phyloP scores from a whole-genome alignment of 2,797 vertebrate species.

The Smutsia gigantea region DNA sequence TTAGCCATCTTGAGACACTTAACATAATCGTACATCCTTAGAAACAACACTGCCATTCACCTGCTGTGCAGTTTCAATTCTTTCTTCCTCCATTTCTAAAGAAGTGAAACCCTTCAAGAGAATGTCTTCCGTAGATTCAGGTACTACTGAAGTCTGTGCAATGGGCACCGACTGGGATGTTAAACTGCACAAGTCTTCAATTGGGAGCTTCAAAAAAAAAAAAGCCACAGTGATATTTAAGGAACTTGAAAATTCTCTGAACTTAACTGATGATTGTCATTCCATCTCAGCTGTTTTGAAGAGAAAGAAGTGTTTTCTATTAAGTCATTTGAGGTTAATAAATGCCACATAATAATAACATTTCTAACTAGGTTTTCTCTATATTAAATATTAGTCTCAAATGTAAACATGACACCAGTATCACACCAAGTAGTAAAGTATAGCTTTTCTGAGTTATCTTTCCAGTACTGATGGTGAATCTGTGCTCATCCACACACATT shows the following conservation, averaged over 20 bases:
- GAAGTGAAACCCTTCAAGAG: constrained; percentile 93
- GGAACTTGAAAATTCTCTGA: constrained; percentile 19
- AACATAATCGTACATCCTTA: constrained; percentile 29
- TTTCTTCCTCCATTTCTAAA: constrained; percentile 92
- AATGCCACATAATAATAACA: not conserved
- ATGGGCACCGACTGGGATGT: constrained; percentile 90
- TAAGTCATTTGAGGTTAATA: not conserved
- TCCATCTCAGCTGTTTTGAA: constrained; percentile 11
- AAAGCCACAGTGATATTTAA: constrained; percentile 67
- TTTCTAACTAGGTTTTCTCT: not conserved
- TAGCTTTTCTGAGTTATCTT: constrained; percentile 5
- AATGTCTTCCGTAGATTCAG: constrained; percentile 94
- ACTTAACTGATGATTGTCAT: constrained; percentile 13
- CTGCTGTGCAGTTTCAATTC: constrained; percentile 98
- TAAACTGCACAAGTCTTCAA: constrained; percentile 95
- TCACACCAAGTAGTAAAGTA: not conserved
- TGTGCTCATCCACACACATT: not conserved
- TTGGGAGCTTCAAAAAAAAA: constrained; percentile 90
- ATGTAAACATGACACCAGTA: not conserved
- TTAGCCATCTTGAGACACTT: not conserved
- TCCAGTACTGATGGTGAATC: not conserved
- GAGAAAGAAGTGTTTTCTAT: not conserved
- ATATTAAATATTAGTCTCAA: not conserved
- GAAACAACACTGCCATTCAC: constrained; percentile 81
- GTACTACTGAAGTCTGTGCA: constrained; percentile 89